A percentile compares a stretch with the other conserved stretches of the same genome.
phyloP scores from a whole-genome alignment of 1,140 invertebrate genomes.

The Atta texana region DNA sequence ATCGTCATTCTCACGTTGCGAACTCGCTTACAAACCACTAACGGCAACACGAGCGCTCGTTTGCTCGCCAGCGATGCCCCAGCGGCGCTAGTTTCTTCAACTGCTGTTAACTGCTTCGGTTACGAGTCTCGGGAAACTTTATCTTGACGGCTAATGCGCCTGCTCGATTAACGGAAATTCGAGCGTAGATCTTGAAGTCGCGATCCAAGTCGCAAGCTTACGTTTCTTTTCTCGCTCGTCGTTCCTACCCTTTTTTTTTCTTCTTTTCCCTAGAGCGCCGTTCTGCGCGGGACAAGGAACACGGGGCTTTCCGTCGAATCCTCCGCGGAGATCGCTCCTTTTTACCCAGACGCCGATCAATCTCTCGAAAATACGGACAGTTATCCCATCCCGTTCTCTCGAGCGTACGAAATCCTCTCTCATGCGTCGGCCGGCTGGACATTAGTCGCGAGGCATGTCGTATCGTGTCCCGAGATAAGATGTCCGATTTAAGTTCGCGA shows the following conservation, averaged over 20 bases:
- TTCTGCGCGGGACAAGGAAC: constrained; percentile 37
- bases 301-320: constrained; percentile 38
- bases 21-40: constrained; percentile 60
- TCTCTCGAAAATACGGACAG: constrained; percentile 73
- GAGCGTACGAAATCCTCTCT: constrained; percentile 66
- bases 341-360: constrained; percentile 69
- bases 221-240: constrained; percentile 25
- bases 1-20: constrained; percentile 47
- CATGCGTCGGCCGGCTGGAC: constrained; percentile 58
- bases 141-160: constrained; percentile 32
- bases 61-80: constrained; percentile 47
- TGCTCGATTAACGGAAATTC: constrained; percentile 48
- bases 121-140: constrained; percentile 37
- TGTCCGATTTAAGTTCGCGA: constrained; percentile 73
- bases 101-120: constrained; percentile 16
- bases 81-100: constrained; percentile 47
- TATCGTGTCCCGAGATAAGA: constrained; percentile 74
- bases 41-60: constrained; percentile 60
- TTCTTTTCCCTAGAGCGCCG: constrained; percentile 12
- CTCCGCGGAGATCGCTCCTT: constrained; percentile 47
- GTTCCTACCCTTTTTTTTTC: background rate
- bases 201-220: constrained; percentile 39
- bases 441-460: constrained; percentile 77
- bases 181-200: constrained; percentile 18
- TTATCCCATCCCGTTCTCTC: constrained; percentile 62